Base-by-base conservation (phyloP, 2,113 vertebrate genomes). In the Mobula hypostoma region DNA sequence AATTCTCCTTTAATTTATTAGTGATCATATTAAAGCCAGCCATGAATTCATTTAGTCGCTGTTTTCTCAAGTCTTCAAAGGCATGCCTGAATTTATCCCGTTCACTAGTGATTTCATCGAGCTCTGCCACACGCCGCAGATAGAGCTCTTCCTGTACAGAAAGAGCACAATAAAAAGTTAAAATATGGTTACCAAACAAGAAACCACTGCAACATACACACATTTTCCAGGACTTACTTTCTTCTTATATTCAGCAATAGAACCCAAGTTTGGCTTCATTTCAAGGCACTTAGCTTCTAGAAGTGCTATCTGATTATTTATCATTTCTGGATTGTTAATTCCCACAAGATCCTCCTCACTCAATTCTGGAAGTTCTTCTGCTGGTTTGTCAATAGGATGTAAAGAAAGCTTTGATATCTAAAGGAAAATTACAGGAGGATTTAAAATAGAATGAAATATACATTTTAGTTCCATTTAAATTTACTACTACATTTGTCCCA, bases 1-100 rank as follows among this genome's bases (percentile, higher is more conserved):
- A 99, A 96, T 99, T 99, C 94, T 99, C 99, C 95, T 99, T 99
- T 96, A 99, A 96, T 94, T 99, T 99, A 96, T 97, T 99, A 21
- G 98, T 99, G 96, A 99, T 99, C 70, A 98, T 95, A 94, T 98
- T 99, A 96, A 99, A 99, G 0, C 99, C 99, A 0, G 97, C 97
- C 99, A 99, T 99, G 94, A 99, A 99, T 94, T 99, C 99, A 36
- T 98, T 98, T 77, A 99, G 98, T 27, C 98, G 97, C 94, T 98
- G 98, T 83, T 98, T 99, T 83, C 98, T 96, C 78, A 99, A 97
- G 61, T 98, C 97, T 96, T 99, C 98, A 94, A 96, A 98, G 94
- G 96, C 98, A 5, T 96, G 96, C 94, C 98, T 97, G 95, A 99
- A 99, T 1, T 82, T 94, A 96, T 99, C 98, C 94, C 99, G 97